Evolutionary conservation across 2,113 vertebrate genomes (phyloP).

Genomic region (Mustelus asterias): DNA sequence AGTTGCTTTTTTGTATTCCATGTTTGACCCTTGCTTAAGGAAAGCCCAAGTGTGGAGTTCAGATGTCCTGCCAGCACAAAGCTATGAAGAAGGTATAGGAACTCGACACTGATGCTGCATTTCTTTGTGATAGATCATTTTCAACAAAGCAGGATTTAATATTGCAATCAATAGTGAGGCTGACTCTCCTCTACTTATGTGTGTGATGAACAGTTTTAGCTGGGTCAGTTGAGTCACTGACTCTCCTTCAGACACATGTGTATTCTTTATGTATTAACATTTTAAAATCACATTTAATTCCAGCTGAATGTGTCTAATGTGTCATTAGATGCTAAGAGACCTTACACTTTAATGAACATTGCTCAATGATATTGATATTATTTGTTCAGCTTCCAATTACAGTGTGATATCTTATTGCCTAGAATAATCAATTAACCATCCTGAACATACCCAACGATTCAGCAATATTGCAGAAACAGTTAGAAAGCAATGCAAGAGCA

Average conservation of each 20-base stretch:
- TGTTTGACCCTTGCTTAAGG: slow-evolving; percentile 20
- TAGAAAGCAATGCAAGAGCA: neutral
- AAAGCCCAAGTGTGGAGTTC: slow-evolving; percentile 48
- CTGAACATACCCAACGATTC: neutral
- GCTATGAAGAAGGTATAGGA: slow-evolving; percentile 53
- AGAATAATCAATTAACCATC: neutral
- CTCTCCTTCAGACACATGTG: neutral
- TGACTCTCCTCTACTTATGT: neutral
- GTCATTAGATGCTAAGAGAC: neutral
- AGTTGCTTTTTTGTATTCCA: neutral
- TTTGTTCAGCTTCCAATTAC: neutral
- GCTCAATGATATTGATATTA: neutral
- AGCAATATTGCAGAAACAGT: neutral
- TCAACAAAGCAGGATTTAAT: neutral
- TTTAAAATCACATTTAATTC: neutral
- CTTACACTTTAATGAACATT: neutral
- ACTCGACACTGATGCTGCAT: neutral
- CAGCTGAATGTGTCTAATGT: neutral
- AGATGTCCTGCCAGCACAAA: slow-evolving; percentile 54
- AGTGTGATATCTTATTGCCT: neutral
- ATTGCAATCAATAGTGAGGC: neutral
- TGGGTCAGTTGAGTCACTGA: neutral
- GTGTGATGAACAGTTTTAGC: neutral
- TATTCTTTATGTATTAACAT: neutral
- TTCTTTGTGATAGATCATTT: neutral